These are phyloP conservation scores for Diadophis punctatus DNA, from an alignment of 2,113 vertebrate species.

Conservation along the genomic window DNA sequence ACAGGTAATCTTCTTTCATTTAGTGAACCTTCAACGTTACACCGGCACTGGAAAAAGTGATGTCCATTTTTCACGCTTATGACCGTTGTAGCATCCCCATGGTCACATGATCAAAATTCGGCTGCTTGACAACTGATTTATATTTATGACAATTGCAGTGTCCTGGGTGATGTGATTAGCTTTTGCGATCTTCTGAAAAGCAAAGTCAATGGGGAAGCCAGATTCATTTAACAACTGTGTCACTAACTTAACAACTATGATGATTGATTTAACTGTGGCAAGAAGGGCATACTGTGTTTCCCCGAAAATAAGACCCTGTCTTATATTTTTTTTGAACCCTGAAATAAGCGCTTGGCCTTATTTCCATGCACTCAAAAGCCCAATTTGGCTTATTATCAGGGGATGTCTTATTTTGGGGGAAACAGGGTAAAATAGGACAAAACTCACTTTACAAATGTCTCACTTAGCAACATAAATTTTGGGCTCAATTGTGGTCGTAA, in stretches of 20 bases:
- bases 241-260: not conserved
- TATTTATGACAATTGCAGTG: not conserved
- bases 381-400: no score
- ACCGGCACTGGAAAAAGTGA: not conserved
- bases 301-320: no score
- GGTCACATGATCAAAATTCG: not conserved
- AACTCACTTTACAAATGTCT: not conserved
- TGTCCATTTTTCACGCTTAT: not conserved
- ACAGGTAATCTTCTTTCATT: not conserved
- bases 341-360: no score
- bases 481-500: not conserved
- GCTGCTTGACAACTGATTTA: not conserved
- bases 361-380: no score
- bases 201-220: not conserved
- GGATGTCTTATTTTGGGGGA: no score
- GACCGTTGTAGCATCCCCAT: not conserved
- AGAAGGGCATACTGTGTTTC: no score
- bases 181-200: not conserved
- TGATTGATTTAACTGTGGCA: not conserved
- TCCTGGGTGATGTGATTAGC: not conserved
- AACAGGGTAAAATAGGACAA: not conserved
- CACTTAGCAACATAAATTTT: not conserved
- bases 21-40: not conserved
- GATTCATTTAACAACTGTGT: not conserved
- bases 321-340: no score